Evolutionary conservation across 92 coral and sea anemone genomes (phyloP).

Genomic region (Porites rus): DNA sequence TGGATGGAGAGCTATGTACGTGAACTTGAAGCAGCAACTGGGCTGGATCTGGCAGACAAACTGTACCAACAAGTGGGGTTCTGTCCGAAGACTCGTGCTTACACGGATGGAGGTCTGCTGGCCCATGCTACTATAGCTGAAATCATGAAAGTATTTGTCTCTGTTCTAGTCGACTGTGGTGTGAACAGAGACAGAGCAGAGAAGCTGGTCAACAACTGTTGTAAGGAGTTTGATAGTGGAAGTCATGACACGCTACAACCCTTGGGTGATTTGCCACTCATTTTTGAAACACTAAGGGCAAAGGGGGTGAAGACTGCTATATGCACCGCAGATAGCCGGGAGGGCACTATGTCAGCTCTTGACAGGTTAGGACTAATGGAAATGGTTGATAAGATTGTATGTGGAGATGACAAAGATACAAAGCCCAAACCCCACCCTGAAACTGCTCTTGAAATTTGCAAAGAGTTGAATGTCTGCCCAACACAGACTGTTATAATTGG

Average conservation of each 20-base stretch:
- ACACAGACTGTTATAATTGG: constrained; percentile 84
- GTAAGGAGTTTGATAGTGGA: constrained; percentile 84
- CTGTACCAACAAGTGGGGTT: constrained; percentile 90
- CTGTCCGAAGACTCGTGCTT: constrained; percentile 77
- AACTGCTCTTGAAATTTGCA: constrained; percentile 91
- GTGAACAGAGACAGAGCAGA: constrained; percentile 60
- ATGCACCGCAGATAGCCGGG: constrained; percentile 91
- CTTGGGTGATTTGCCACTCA: constrained; percentile 79
- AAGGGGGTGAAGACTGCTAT: constrained; percentile 91
- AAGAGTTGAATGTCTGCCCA: constrained; percentile 80
- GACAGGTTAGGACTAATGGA: constrained; percentile 77
- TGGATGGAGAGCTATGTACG: constrained; percentile 88
- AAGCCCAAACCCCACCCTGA: constrained; percentile 95
- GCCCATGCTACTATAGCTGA: constrained; percentile 95
- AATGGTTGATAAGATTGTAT: constrained; percentile 83
- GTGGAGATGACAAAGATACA: constrained; percentile 86
- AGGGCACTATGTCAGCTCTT: constrained; percentile 91
- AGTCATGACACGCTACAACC: constrained; percentile 77
- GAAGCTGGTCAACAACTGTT: constrained; percentile 77
- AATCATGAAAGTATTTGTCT: constrained; percentile 81
- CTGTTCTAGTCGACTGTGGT: constrained; percentile 82
- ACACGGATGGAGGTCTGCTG: constrained; percentile 84
- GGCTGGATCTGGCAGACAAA: constrained; percentile 74
- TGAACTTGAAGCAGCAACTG: constrained; percentile 82
- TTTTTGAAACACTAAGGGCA: constrained; percentile 78